Evolutionary conservation across 2,113 vertebrate genomes (phyloP).

Genomic region (Cacatua alba): DNA sequence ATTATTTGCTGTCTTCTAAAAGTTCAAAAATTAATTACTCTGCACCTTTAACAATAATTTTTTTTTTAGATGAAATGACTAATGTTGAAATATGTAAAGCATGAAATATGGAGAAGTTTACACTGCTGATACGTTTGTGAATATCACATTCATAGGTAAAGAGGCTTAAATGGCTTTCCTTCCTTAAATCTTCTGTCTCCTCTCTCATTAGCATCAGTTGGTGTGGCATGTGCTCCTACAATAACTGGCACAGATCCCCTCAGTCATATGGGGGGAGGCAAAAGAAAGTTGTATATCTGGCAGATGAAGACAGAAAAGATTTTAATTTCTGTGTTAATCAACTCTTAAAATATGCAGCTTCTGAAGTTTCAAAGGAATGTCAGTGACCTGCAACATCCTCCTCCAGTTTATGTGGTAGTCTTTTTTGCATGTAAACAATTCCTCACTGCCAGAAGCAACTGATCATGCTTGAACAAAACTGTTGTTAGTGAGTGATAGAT

Average conservation of each 20-base stretch:
- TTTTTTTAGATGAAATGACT: background rate
- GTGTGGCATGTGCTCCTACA: background rate
- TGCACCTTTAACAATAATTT: background rate
- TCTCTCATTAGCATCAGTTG: background rate
- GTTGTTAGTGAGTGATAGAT: background rate
- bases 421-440: background rate
- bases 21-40: slow-evolving; percentile 24
- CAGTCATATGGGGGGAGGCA: rapidly evolving
- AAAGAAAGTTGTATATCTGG: background rate
- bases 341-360: background rate
- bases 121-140: background rate
- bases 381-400: background rate
- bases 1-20: slow-evolving; percentile 22
- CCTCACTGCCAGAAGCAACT: slow-evolving; percentile 1
- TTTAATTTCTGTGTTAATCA: background rate
- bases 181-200: background rate
- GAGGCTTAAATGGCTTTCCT: background rate
- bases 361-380: background rate
- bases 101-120: background rate
- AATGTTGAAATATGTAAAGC: background rate
- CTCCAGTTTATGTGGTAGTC: background rate
- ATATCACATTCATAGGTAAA: background rate
- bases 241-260: background rate
- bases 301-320: background rate
- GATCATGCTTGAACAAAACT: slow-evolving; percentile 6